Base-by-base conservation (phyloP, 2,113 vertebrate genomes). In the Phrynosoma platyrhinos region DNA sequence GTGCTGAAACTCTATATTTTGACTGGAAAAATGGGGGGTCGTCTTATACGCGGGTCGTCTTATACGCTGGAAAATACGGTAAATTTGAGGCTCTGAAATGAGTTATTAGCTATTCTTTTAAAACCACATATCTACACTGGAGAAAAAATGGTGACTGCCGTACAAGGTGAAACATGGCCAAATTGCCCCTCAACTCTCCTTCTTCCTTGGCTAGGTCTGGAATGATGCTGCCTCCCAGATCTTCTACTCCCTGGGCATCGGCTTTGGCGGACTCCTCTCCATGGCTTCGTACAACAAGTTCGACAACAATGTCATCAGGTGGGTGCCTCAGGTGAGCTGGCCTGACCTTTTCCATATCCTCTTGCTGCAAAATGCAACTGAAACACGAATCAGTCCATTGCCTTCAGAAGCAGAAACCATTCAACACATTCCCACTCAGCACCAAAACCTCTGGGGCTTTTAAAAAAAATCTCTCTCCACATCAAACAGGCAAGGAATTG, bases 281-380 rank as follows among this genome's bases (percentile, higher is more conserved):
- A 98, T 98, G 98, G 98, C 98, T 0, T 98, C 98, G 75, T 98
- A 98, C 92, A 99, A 98, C 94, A 98, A 98, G 91, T 98, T 98
- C 90, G 97, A 99, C 96, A 98, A 98, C 96, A 98, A 99, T 93
- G 68, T 91, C 13, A 64, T 91, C 84, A 30, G 36, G 92, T 91
- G 88, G 84, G 30, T 1, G 14, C 47, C 0, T 0, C 0, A 0
- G 74, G 25, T 21, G 0, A 2, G 1, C 32, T 16, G 58, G 12
- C 5, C 20, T 2, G 27, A 13, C 42, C 21, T 6, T n/a, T 71
- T 9, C 1, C 9, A 5, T 0, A 0, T 0, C 5, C 64, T 2
- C 74, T 68, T 30, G 53, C 8, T 3, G 1, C 6, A 12, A 47
- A 27, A 77, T 27, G 55, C 40, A 10, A 25, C 75, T 23, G 25